phyloP scores from a whole-genome alignment of 1,140 invertebrate genomes.

The Belonocnema kinseyi region DNA sequence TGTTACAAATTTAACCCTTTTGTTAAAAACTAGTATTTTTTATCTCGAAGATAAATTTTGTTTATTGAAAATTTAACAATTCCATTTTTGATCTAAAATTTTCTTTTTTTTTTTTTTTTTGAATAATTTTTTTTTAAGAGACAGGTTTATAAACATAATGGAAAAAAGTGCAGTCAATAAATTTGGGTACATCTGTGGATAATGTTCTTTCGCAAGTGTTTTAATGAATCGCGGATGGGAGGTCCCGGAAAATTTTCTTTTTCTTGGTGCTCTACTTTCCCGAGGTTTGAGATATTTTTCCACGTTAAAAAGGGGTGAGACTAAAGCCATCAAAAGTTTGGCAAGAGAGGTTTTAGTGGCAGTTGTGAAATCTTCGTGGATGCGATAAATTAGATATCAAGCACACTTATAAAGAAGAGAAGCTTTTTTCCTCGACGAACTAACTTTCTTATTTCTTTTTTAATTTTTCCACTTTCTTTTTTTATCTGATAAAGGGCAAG shows the following conservation, averaged over 20 bases:
- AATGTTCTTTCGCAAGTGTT: too few relatives aligned
- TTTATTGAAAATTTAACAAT: too few relatives aligned
- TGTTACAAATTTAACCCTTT: too few relatives aligned
- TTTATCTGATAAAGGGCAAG: slow-evolving; percentile 8
- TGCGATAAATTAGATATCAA: slow-evolving; percentile 28
- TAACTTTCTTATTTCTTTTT: background rate
- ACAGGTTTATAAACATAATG: too few relatives aligned
- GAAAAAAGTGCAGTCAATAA: too few relatives aligned
- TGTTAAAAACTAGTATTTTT: too few relatives aligned
- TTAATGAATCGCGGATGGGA: background rate
- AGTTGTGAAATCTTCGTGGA: slow-evolving; percentile 26
- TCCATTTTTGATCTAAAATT: too few relatives aligned
- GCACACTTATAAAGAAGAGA: slow-evolving; percentile 23
- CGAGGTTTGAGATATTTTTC: background rate
- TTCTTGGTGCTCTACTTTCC: slow-evolving; percentile 15
- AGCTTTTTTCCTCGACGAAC: background rate
- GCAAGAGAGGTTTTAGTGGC: background rate
- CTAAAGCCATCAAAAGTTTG: slow-evolving; percentile 31
- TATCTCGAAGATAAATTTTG: too few relatives aligned
- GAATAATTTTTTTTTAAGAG: too few relatives aligned
- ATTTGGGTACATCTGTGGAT: too few relatives aligned
- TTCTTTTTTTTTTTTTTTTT: too few relatives aligned
- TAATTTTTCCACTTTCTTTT: background rate
- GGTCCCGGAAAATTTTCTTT: slow-evolving; percentile 12
- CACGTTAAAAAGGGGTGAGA: background rate